Conservation (phyloP, 2,888 invertebrate genomes). For the Archips crataeganus region DNA sequence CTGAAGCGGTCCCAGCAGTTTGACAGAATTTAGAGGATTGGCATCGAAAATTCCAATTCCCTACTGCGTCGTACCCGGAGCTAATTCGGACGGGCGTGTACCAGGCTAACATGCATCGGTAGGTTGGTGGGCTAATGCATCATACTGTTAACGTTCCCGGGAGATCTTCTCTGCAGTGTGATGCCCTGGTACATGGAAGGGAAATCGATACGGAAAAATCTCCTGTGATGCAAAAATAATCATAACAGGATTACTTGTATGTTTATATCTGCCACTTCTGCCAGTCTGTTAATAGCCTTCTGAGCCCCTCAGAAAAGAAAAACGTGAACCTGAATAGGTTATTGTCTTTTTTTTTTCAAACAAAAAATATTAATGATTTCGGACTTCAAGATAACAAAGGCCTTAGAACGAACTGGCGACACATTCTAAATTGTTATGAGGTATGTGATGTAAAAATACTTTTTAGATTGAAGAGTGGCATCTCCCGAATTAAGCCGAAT, state of each 20-base stretch:
- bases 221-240: not conserved
- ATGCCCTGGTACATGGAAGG: not conserved
- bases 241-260: too few relatives aligned
- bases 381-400: too few relatives aligned
- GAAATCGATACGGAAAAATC: not conserved
- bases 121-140: slow-evolving; percentile 54
- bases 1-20: slow-evolving; percentile 25
- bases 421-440: too few relatives aligned
- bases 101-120: slow-evolving; percentile 40
- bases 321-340: not conserved
- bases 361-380: too few relatives aligned
- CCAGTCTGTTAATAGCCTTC: too few relatives aligned
- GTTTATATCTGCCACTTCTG: too few relatives aligned
- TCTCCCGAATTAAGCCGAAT: too few relatives aligned
- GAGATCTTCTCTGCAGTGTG: slow-evolving; percentile 45
- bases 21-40: slow-evolving; percentile 30
- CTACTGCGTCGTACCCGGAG: slow-evolving; percentile 45
- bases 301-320: not conserved
- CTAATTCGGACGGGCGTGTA: slow-evolving; percentile 58
- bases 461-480: too few relatives aligned
- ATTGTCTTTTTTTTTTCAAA: too few relatives aligned
- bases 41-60: slow-evolving; percentile 38
- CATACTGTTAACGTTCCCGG: slow-evolving; percentile 54
- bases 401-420: too few relatives aligned
- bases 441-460: too few relatives aligned